Conservation (phyloP, 2,113 vertebrate genomes). For the Syrmaticus mikado region DNA sequence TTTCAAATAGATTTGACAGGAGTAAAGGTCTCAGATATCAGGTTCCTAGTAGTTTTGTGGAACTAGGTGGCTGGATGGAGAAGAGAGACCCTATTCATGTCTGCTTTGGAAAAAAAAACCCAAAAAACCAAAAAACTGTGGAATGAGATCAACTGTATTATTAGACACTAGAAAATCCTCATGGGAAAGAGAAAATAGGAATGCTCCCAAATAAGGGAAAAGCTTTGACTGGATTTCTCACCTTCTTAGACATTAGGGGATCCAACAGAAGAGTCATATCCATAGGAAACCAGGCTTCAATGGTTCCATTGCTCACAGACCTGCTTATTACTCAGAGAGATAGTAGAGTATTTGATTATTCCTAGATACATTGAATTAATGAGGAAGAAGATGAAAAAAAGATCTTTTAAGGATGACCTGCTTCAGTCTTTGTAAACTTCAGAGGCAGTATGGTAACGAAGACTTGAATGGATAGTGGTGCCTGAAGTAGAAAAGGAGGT, state of each 20-base stretch:
- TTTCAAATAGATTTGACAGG: slow-evolving; percentile 67
- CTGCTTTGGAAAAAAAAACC: slow-evolving; percentile 41
- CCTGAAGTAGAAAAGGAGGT: neutral
- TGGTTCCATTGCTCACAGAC: slow-evolving; percentile 59
- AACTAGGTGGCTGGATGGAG: slow-evolving; percentile 58
- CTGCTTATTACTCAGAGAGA: neutral
- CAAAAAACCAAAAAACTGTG: too few species aligned
- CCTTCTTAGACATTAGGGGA: slow-evolving; percentile 38
- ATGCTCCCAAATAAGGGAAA: slow-evolving; percentile 44
- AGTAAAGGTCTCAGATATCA: slow-evolving; percentile 67
- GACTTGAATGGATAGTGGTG: neutral
- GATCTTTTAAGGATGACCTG: neutral
- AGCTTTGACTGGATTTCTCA: slow-evolving; percentile 53
- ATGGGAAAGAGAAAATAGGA: slow-evolving; percentile 48
- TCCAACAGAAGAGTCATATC: slow-evolving; percentile 28
- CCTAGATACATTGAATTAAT: slow-evolving; percentile 5
- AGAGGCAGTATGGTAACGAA: neutral
- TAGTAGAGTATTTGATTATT: neutral
- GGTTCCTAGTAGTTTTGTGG: slow-evolving; percentile 54
- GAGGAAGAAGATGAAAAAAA: neutral
- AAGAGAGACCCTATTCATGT: slow-evolving; percentile 71
- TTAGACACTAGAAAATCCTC: slow-evolving; percentile 62
- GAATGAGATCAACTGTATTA: slow-evolving; percentile 65
- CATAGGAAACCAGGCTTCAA: slow-evolving; percentile 48
- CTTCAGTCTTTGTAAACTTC: slow-evolving; percentile 22